phyloP scores from a whole-genome alignment of 2,113 vertebrate species.

The Zosterops japonicus region DNA sequence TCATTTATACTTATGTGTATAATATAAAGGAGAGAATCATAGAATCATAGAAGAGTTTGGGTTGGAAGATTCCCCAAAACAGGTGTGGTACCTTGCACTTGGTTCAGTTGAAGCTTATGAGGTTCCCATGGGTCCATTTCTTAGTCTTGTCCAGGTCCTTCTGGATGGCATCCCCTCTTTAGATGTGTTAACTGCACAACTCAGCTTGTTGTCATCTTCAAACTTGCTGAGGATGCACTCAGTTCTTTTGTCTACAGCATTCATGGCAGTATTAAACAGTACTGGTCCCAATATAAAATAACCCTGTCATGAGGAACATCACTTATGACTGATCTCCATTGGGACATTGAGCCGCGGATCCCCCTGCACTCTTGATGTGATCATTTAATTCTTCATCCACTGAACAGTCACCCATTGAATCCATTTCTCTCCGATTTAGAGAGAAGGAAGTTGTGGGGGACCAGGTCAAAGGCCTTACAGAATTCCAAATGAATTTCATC shows the following conservation, averaged over 20 bases:
- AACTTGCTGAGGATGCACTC: not conserved
- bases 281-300: not conserved
- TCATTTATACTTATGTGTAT: not conserved
- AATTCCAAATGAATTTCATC: not conserved
- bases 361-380: no score
- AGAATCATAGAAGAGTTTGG: not conserved
- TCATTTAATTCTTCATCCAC: not conserved
- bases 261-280: not conserved
- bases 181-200: not conserved
- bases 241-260: rapidly evolving
- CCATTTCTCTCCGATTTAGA: not conserved
- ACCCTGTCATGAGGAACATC: not conserved
- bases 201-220: not conserved
- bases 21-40: not conserved
- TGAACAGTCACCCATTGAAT: not conserved
- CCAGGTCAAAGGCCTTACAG: not conserved
- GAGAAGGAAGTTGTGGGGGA: not conserved
- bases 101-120: not conserved
- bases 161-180: not conserved
- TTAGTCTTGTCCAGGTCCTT: not conserved
- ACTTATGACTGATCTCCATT: not conserved
- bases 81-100: not conserved
- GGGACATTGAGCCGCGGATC: not conserved
- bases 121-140: not conserved
- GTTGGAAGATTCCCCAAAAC: not conserved